Percentiles rank a stretch among this genome's conserved stretches.
These are phyloP conservation scores for Microplitis manilae DNA, from an alignment of 2,888 invertebrate genomes.

Conservation along the genomic window DNA sequence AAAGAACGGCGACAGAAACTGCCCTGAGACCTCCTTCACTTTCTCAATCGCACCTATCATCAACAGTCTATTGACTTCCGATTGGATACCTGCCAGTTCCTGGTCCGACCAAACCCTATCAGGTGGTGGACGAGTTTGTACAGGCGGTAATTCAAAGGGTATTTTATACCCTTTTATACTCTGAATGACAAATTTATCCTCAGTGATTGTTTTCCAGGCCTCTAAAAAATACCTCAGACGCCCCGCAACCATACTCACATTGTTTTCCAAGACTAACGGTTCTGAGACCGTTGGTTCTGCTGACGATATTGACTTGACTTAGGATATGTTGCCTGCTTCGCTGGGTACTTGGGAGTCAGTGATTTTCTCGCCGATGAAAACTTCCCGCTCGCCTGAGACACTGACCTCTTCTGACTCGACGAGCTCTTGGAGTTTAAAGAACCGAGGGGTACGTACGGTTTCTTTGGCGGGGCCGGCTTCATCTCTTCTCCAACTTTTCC, in stretches of 20 bases:
- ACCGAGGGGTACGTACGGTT: not conserved
- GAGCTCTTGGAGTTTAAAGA: constrained; percentile 22
- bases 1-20: constrained; percentile 16
- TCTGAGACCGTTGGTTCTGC: constrained; percentile 21
- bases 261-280: constrained; percentile 5
- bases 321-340: constrained; percentile 23
- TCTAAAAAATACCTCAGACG: constrained; percentile 10
- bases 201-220: not conserved
- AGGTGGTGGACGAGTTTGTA: constrained; percentile 3
- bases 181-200: constrained; percentile 3
- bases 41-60: constrained; percentile 14
- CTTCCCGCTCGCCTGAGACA: constrained; percentile 19
- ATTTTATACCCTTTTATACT: not conserved
- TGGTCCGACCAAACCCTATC: constrained; percentile 8
- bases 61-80: not conserved
- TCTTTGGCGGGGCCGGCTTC: constrained; percentile 22
- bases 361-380: constrained; percentile 3
- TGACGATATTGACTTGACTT: constrained; percentile 26
- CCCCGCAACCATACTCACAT: constrained; percentile 18
- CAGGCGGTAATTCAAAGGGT: constrained; percentile 3
- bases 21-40: constrained; percentile 9
- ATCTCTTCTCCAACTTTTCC: constrained; percentile 24
- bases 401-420: constrained; percentile 15
- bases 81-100: constrained; percentile 2
- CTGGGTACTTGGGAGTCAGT: constrained; percentile 10